Conservation (phyloP, 2,113 vertebrate genomes). For the Psettodes erumei region DNA sequence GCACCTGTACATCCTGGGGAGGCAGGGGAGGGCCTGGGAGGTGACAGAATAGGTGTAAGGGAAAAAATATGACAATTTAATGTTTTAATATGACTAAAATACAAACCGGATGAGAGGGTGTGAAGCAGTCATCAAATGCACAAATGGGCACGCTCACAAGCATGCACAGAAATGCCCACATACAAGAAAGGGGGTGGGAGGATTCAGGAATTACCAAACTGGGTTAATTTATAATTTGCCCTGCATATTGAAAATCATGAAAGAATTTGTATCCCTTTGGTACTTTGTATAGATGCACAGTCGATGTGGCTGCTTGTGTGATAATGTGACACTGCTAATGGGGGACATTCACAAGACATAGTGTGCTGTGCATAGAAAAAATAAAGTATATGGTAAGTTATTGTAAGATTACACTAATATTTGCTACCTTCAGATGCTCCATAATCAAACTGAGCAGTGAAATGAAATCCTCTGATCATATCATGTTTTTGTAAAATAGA, state of each 20-base stretch:
- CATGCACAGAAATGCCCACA: slow-evolving; percentile 62
- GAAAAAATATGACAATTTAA: background rate
- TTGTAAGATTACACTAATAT: background rate
- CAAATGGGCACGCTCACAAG: slow-evolving; percentile 30
- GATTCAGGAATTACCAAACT: slow-evolving; percentile 14
- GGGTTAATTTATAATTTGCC: slow-evolving; percentile 2
- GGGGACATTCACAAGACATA: slow-evolving; percentile 33
- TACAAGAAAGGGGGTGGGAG: background rate
- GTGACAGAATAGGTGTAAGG: slow-evolving; percentile 15
- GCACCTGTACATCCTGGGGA: slow-evolving; percentile 89
- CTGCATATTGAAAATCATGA: slow-evolving; percentile 13
- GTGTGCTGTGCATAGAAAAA: slow-evolving; percentile 17
- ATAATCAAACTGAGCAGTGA: background rate
- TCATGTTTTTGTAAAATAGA: background rate
- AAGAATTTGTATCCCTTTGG: background rate
- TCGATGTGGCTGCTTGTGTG: slow-evolving; percentile 37
- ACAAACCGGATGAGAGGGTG: background rate
- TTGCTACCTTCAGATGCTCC: background rate
- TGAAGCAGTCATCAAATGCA: slow-evolving; percentile 61
- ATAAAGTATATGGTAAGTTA: slow-evolving; percentile 9
- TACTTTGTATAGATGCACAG: slow-evolving; percentile 8
- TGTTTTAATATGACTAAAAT: background rate
- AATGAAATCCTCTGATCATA: background rate
- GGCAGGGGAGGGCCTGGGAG: slow-evolving; percentile 90
- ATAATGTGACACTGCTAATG: slow-evolving; percentile 13